Evolutionary conservation across 2,113 vertebrate genomes (phyloP).

Genomic region (Eidolon helvum): DNA sequence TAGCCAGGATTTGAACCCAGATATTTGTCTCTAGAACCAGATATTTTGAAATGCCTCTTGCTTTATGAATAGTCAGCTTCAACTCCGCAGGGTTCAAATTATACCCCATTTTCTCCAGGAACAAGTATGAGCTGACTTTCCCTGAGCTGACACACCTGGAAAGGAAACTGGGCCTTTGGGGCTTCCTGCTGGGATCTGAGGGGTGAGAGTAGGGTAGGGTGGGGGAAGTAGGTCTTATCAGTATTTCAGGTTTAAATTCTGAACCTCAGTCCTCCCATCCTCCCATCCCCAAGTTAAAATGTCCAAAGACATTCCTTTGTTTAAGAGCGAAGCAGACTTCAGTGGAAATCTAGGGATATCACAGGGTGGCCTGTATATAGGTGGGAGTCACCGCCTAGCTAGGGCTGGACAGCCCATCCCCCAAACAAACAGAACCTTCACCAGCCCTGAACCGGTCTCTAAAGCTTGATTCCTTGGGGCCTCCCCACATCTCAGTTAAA

Average conservation of each 20-base stretch:
- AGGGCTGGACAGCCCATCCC: neutral
- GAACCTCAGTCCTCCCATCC: neutral
- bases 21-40: neutral
- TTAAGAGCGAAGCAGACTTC: neutral
- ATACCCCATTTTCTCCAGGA: neutral
- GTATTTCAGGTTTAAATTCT: conserved; percentile 26
- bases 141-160: neutral
- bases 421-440: neutral
- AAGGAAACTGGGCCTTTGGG: neutral
- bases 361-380: neutral
- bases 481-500: neutral
- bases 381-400: neutral
- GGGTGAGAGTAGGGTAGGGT: too few relatives aligned
- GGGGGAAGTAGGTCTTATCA: too few relatives aligned
- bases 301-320: neutral
- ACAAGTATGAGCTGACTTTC: too few relatives aligned
- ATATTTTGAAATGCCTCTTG: neutral
- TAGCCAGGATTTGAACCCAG: neutral
- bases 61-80: neutral
- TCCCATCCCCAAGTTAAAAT: neutral
- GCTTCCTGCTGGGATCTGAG: neutral
- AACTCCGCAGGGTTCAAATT: neutral
- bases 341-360: neutral
- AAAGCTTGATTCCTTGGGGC: neutral
- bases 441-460: neutral